phyloP scores from a whole-genome alignment of 2,113 vertebrate species.

The Megaleporinus macrocephalus region DNA sequence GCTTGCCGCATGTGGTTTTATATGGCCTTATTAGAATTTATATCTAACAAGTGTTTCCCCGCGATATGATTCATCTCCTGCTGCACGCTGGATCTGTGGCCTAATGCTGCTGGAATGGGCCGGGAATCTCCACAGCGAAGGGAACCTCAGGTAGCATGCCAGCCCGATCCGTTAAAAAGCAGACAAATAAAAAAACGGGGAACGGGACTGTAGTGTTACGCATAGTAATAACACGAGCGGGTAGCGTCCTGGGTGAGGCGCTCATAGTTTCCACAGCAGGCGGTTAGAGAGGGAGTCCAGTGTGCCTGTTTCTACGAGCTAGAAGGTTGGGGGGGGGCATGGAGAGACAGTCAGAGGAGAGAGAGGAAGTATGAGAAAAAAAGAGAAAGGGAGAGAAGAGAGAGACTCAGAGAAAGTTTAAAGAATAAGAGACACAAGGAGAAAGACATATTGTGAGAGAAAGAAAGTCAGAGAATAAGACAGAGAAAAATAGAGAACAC shows the following conservation, averaged over 20 bases:
- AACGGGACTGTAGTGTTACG: constrained; percentile 43
- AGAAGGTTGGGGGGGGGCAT: too few relatives aligned
- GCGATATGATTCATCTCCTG: constrained; percentile 57
- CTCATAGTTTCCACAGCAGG: constrained; percentile 58
- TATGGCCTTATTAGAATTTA: constrained; percentile 61
- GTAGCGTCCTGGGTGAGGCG: constrained; percentile 38
- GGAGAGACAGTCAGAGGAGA: neutral
- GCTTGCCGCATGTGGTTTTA: constrained; percentile 56
- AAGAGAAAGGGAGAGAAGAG: too few relatives aligned
- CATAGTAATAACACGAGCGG: constrained; percentile 45
- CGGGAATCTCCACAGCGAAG: constrained; percentile 45
- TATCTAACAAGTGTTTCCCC: constrained; percentile 62
- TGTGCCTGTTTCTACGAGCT: constrained; percentile 26
- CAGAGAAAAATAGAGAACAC: too few relatives aligned
- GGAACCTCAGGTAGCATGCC: constrained; percentile 28
- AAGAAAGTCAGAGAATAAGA: too few relatives aligned
- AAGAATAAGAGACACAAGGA: too few relatives aligned
- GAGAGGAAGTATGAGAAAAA: neutral
- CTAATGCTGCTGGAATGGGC: constrained; percentile 49
- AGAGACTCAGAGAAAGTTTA: too few relatives aligned
- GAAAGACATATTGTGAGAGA: too few relatives aligned
- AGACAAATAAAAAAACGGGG: constrained; percentile 37
- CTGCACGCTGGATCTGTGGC: constrained; percentile 27
- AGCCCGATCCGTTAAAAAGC: constrained; percentile 15
- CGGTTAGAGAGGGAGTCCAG: constrained; percentile 16